Evolutionary conservation across 30 jellyfish, hydroid and myxozoan genomes (phyloP).

Genomic region (Haliclystus octoradiatus): DNA sequence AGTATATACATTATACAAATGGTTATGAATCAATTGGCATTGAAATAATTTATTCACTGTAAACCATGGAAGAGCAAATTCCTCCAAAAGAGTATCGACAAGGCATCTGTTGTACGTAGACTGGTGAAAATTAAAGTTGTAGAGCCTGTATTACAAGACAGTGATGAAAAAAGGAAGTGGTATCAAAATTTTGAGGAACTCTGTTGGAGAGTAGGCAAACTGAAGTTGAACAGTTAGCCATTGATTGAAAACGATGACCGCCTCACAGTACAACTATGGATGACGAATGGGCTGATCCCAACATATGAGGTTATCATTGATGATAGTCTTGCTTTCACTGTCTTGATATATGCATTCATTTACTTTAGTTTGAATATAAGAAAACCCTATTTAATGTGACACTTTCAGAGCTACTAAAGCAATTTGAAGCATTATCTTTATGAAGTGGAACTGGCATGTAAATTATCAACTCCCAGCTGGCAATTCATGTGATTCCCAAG

Average conservation of each 20-base stretch:
- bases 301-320: conserved; percentile 1
- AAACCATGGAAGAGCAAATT: no score
- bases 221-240: background rate
- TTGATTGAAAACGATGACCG: conserved; percentile 3
- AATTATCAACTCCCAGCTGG: background rate
- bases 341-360: background rate
- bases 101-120: no score
- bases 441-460: background rate
- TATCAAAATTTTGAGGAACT: conserved; percentile 6
- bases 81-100: no score
- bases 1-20: no score
- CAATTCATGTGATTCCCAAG: no score
- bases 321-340: conserved; percentile 7
- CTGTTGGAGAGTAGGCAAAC: no score
- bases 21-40: no score
- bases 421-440: conserved; percentile 1
- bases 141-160: no score
- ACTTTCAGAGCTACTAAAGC: conserved; percentile 1
- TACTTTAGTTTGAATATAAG: background rate
- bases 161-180: background rate
- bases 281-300: no score
- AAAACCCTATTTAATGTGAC: background rate
- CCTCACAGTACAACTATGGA: background rate
- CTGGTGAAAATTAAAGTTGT: no score
- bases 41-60: no score